Percentiles rank a stretch among this genome's conserved stretches.
phyloP scores from a whole-genome alignment of 2,113 vertebrate species.

The Grallaria varia region DNA sequence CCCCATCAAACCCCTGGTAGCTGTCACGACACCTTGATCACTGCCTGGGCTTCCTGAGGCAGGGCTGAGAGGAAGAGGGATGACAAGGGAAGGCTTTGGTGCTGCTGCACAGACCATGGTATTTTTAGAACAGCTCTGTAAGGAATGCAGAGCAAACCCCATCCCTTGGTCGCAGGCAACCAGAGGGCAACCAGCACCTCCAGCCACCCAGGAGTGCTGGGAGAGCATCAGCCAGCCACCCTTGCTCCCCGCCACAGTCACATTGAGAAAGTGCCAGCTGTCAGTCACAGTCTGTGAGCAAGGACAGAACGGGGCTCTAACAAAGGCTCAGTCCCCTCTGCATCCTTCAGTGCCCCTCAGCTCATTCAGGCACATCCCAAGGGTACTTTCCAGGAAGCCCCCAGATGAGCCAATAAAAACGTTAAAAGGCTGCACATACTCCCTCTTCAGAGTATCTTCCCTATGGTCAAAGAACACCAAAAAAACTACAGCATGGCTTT shows the following conservation, averaged over 20 bases:
- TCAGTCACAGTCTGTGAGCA: neutral
- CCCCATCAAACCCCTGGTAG: neutral
- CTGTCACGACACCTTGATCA: rapidly evolving
- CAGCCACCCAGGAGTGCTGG: neutral
- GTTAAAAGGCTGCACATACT: neutral
- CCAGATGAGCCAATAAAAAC: neutral
- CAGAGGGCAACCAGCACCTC: neutral
- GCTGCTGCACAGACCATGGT: rapidly evolving
- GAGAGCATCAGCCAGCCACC: neutral
- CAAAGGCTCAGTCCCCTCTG: neutral
- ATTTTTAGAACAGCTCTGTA: neutral
- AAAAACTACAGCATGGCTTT: neutral
- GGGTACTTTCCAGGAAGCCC: neutral
- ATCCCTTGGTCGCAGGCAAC: rapidly evolving
- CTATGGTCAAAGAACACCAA: neutral
- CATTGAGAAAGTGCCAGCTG: neutral
- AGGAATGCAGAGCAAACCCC: neutral
- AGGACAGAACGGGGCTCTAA: neutral
- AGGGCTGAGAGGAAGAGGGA: neutral
- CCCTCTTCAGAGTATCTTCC: neutral
- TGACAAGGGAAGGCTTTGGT: neutral
- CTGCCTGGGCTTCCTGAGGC: neutral
- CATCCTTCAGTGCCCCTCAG: neutral
- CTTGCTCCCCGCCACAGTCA: neutral
- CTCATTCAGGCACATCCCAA: neutral